Evolutionary conservation across 2,113 vertebrate species (phyloP).

Genomic region (Bambusicola thoracicus): DNA sequence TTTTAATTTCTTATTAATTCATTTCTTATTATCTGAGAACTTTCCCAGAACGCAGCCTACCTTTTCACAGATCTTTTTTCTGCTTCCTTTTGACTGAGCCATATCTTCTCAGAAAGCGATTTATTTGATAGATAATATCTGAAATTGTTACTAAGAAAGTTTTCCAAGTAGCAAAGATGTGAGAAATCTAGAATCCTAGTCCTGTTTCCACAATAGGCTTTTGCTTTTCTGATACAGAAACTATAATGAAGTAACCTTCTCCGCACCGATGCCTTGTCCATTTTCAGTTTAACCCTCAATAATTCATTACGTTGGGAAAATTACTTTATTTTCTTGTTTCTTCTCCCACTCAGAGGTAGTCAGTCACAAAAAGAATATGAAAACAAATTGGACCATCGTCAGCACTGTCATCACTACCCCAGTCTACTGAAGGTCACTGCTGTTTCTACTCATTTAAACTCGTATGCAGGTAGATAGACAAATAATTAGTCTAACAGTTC

Average conservation of each 20-base stretch:
- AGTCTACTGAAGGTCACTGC: not conserved
- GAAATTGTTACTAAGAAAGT: slow-evolving; percentile 59
- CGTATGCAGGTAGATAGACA: not conserved
- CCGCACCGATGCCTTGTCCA: not conserved
- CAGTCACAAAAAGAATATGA: not conserved
- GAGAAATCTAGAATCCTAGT: not conserved
- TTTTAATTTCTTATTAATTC: not conserved
- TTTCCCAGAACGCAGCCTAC: slow-evolving; percentile 71
- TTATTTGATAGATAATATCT: slow-evolving; percentile 84
- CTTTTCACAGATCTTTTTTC: slow-evolving; percentile 83
- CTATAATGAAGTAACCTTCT: not conserved
- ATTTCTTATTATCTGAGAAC: not conserved
- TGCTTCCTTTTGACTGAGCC: slow-evolving; percentile 79
- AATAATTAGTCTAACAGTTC: not conserved
- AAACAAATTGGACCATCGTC: not conserved
- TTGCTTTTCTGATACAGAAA: not conserved
- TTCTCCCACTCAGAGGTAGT: not conserved
- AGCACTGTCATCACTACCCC: not conserved
- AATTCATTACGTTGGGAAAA: not conserved
- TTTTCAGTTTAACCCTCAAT: not conserved
- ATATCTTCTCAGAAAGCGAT: slow-evolving; percentile 82
- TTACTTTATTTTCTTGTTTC: not conserved
- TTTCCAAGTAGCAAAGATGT: not conserved
- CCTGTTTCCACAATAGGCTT: not conserved
- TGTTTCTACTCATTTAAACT: not conserved